Percentiles rank a stretch among this genome's conserved stretches.
Conservation (phyloP, 2,113 vertebrate genomes). For the Megaceryle torquata region DNA sequence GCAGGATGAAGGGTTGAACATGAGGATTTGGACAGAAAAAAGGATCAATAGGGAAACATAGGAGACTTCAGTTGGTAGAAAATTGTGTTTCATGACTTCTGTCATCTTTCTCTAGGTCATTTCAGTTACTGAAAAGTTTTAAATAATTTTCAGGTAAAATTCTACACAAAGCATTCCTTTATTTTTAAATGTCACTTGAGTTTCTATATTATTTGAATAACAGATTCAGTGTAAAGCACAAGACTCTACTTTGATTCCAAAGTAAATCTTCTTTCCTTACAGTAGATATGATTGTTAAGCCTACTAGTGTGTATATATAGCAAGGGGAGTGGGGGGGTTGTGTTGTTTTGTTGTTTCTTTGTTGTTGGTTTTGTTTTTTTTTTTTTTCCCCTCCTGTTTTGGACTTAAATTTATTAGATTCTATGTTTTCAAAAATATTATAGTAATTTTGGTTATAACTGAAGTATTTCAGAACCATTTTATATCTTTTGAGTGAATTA, state of each 20-base stretch:
- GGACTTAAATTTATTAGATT: not conserved
- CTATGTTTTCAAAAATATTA: not conserved
- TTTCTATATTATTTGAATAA: constrained; percentile 8
- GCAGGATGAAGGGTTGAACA: accelerated
- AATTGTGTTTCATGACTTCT: not conserved
- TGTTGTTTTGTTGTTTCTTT: not conserved
- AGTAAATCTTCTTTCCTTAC: not conserved
- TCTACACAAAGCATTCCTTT: not conserved
- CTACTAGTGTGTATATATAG: not conserved
- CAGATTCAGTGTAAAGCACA: not conserved
- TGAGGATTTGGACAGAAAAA: not conserved
- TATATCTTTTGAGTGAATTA: not conserved
- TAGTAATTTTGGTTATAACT: not conserved
- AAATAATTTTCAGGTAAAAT: not conserved
- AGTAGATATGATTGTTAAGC: not conserved
- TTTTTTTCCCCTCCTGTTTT: accelerated
- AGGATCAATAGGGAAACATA: not conserved
- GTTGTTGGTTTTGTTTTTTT: too few species aligned
- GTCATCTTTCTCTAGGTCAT: not conserved
- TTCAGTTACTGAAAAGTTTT: not conserved
- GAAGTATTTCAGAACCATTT: not conserved
- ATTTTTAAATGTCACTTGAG: not conserved
- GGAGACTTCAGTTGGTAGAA: not conserved
- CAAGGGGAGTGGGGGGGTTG: not conserved
- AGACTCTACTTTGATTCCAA: not conserved